Percentiles rank a stretch among this genome's conserved stretches.
These are phyloP conservation scores for Drosophila neonasuta DNA, from an alignment of 2,888 invertebrate genomes.

Conservation along the genomic window DNA sequence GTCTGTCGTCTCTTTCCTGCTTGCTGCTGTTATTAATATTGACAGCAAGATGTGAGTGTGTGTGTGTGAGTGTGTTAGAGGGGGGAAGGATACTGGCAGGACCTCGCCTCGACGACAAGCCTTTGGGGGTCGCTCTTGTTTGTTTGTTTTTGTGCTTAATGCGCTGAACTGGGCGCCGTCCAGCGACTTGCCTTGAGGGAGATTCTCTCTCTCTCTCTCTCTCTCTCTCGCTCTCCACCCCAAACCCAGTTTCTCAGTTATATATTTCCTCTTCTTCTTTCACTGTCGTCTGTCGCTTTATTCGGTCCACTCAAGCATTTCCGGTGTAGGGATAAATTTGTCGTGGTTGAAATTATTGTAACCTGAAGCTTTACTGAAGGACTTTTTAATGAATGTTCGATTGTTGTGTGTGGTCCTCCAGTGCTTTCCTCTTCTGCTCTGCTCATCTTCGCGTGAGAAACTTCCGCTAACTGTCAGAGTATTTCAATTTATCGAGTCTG, in stretches of 20 bases:
- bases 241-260: background rate
- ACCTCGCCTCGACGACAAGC: constrained; percentile 27
- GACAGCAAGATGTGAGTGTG: constrained; percentile 36
- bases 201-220: background rate
- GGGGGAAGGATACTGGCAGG: constrained; percentile 13
- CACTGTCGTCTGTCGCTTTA: constrained; percentile 4
- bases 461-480: background rate
- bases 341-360: constrained; percentile 70
- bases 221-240: too few species aligned
- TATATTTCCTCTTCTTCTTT: background rate
- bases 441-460: constrained; percentile 16
- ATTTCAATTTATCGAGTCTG: too few species aligned
- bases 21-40: constrained; percentile 66
- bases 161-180: constrained; percentile 50
- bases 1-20: constrained; percentile 1
- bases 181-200: constrained; percentile 19
- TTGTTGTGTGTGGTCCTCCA: constrained; percentile 46
- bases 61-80: background rate
- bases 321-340: constrained; percentile 63
- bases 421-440: background rate
- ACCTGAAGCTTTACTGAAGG: constrained; percentile 70
- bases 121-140: constrained; percentile 50
- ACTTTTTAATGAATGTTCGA: constrained; percentile 74
- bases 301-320: constrained; percentile 40
- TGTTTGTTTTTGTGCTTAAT: constrained; percentile 71